Evolutionary conservation across 2,113 vertebrate genomes (phyloP), one percentile per base, ranked within the genome.

Genomic region (Clarias batrachus): DNA sequence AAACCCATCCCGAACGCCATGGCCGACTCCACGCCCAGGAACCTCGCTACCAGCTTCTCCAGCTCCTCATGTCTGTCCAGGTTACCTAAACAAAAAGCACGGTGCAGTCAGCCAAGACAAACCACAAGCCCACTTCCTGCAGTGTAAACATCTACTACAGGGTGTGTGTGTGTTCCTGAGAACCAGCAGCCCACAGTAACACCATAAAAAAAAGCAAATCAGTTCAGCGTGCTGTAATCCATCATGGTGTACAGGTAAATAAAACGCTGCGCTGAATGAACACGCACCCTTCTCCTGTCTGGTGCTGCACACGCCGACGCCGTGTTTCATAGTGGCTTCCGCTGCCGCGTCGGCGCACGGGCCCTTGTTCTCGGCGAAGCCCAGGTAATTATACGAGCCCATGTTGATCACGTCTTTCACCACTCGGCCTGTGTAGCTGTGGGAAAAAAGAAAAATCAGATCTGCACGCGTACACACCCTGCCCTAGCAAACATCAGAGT

Each of bases 381-480:
- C 97, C 85, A 99, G 96, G 91, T 99, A 99, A 93, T 99, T 99
- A 92, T 99, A 99, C n/a, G 97, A 99, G 86, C 97, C 97, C 96
- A 99, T 94, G 92, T 99, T 99, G 92, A 98, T 97, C 87, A 98
- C 94, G 87, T 92, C 96, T 91, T 95, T 96, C 90, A 97, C 93
- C 25, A 97, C 91, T 87, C 93, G 95, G 16, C 97, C 97, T 0
- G 97, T 97, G 90, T 97, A 97, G 88, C 97, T 99, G 92, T 17
- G 78, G 59, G 68, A 82, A 84, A 30, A 82, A 92, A 80, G 17
- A n/a, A 83, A 85, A 37, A 30, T 54, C 25, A 54, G 59, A n/a
- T 63, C 76, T 41, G 48, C 48, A 48, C 48, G 33, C 7, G 48
- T 48, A 80, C n/a, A 80, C 77, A 37, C n/a, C 37, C 19, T 74